Conservation (phyloP, 1,140 invertebrate genomes). For the Drosophila jambulina region DNA sequence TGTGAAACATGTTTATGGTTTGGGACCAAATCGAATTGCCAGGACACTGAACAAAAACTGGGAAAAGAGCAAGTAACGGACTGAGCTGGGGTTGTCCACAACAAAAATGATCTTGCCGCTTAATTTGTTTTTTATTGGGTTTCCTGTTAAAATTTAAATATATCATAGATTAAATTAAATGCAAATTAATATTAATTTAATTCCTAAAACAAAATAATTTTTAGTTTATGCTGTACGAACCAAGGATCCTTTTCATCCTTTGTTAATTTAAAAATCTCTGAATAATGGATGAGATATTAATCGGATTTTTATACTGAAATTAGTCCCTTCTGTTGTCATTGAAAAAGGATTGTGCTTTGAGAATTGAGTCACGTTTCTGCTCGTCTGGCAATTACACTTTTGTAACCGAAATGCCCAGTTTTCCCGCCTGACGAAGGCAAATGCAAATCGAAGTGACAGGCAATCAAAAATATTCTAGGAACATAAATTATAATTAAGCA, state of each 20-base stretch:
- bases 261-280: not conserved
- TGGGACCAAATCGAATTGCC: slow-evolving; percentile 38
- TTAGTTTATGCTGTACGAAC: no score
- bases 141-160: not conserved
- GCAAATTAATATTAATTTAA: not conserved
- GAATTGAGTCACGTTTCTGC: slow-evolving; percentile 41
- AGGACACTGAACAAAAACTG: not conserved
- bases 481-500: slow-evolving; percentile 58
- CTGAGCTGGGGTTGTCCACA: not conserved
- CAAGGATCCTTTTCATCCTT: no score
- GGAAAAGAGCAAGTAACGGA: not conserved
- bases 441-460: no score
- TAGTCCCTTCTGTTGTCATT: no score
- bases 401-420: slow-evolving; percentile 33
- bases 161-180: no score
- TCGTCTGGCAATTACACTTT: slow-evolving; percentile 52
- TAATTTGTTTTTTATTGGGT: not conserved
- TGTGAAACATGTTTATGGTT: slow-evolving; percentile 37
- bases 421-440: slow-evolving; percentile 33
- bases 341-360: slow-evolving; percentile 21
- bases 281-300: not conserved
- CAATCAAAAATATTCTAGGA: slow-evolving; percentile 15
- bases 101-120: not conserved
- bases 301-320: not conserved
- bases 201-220: not conserved